phyloP scores from a whole-genome alignment of 2,888 invertebrate species.

The Macrosoma leucophasiata region DNA sequence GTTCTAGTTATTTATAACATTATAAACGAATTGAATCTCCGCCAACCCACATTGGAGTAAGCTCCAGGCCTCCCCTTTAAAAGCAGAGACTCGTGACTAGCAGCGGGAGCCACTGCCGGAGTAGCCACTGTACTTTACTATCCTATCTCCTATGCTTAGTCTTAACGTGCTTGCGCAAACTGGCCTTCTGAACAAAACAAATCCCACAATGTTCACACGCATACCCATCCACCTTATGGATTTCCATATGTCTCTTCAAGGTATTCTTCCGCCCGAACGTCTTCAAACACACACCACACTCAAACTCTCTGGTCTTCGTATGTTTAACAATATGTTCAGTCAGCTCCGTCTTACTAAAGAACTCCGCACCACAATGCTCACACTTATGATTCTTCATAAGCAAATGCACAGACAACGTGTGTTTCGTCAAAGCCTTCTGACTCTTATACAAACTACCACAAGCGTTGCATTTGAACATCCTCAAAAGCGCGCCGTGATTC shows the following conservation, averaged over 20 bases:
- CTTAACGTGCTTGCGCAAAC: too few relatives aligned
- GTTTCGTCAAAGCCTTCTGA: slow-evolving; percentile 61
- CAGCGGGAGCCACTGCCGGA: too few relatives aligned
- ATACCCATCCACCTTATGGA: slow-evolving; percentile 33
- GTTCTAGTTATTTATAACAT: too few relatives aligned
- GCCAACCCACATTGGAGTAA: too few relatives aligned
- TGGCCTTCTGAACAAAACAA: too few relatives aligned
- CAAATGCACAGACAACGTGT: slow-evolving; percentile 51
- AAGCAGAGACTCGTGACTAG: too few relatives aligned
- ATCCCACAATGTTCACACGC: too few relatives aligned
- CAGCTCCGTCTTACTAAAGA: not conserved
- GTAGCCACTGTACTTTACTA: too few relatives aligned
- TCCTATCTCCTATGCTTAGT: too few relatives aligned
- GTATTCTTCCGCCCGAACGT: not conserved
- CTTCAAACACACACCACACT: slow-evolving; percentile 32
- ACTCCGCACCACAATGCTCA: not conserved
- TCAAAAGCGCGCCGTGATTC: slow-evolving; percentile 49
- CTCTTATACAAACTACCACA: slow-evolving; percentile 66
- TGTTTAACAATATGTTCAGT: slow-evolving; percentile 51
- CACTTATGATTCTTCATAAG: slow-evolving; percentile 31
- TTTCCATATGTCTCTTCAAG: not conserved
- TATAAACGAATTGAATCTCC: too few relatives aligned
- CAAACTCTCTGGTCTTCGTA: slow-evolving; percentile 53
- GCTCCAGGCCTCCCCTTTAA: too few relatives aligned
- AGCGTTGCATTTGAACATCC: slow-evolving; percentile 55